phyloP scores from a whole-genome alignment of 2,113 vertebrate species.

The Paracyprichromis sp. region DNA sequence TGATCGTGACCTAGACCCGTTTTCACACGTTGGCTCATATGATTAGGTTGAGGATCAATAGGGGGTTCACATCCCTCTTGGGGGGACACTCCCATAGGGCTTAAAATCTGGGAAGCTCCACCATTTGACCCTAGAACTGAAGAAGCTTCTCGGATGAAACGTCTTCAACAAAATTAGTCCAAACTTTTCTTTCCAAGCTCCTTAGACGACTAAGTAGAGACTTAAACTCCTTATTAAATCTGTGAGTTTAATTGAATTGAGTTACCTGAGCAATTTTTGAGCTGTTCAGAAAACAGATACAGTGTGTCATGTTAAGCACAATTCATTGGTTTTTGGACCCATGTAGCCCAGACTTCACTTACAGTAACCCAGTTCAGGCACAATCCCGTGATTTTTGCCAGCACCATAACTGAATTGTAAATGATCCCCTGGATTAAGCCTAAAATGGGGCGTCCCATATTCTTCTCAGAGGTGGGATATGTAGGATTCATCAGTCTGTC shows the following conservation, averaged over 20 bases:
- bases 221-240: neutral
- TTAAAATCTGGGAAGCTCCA: neutral
- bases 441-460: neutral
- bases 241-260: neutral
- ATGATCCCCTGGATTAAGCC: neutral
- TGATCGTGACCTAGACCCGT: neutral
- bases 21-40: neutral
- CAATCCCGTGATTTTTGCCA: neutral
- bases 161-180: neutral
- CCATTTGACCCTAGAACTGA: neutral
- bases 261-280: neutral
- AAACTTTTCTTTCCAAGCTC: neutral
- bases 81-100: neutral
- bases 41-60: neutral
- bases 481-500: neutral
- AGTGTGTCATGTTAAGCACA: neutral
- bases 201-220: neutral
- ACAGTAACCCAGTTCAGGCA: neutral
- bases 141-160: neutral
- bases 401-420: neutral
- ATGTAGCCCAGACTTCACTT: neutral
- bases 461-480: neutral
- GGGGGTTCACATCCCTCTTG: neutral
- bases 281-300: neutral
- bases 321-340: neutral